A percentile compares a stretch with the other conserved stretches of the same genome.
Conservation (phyloP, 2,113 vertebrate genomes). For the Lycocorax pyrrhopterus region DNA sequence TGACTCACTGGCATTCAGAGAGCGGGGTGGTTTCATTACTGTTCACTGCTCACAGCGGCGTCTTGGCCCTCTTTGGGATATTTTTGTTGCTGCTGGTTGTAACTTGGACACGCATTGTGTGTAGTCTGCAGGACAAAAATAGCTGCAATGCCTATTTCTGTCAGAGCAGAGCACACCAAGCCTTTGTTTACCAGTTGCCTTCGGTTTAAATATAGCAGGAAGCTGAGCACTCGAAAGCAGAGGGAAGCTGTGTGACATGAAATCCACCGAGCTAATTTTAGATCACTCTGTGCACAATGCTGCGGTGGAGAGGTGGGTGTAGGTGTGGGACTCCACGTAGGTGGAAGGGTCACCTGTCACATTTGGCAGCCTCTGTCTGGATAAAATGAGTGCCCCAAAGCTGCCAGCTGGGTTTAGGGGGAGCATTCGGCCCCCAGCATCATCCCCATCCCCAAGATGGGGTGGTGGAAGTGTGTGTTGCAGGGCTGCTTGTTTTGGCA, state of each 20-base stretch:
- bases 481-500: neutral
- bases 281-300: neutral
- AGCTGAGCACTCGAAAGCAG: slow-evolving; percentile 25
- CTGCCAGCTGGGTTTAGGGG: neutral
- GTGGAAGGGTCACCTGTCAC: neutral
- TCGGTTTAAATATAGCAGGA: slow-evolving; percentile 51
- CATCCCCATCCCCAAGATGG: fast-evolving
- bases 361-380: neutral
- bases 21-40: neutral
- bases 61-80: slow-evolving; percentile 2
- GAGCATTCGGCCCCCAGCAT: neutral
- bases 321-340: neutral
- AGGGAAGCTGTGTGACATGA: slow-evolving; percentile 1
- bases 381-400: neutral
- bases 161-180: slow-evolving; percentile 6
- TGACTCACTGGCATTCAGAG: neutral
- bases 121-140: slow-evolving; percentile 49
- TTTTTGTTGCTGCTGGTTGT: slow-evolving; percentile 37
- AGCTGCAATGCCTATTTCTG: slow-evolving; percentile 59
- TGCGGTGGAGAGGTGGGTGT: neutral
- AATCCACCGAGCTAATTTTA: slow-evolving; percentile 42
- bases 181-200: slow-evolving; percentile 48
- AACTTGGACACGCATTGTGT: slow-evolving; percentile 23
- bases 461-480: neutral
- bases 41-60: neutral